Evolutionary conservation across 2,888 invertebrate genomes (phyloP), one percentile per base, ranked within the genome.

Genomic region (Myopa tessellatipennis): DNA sequence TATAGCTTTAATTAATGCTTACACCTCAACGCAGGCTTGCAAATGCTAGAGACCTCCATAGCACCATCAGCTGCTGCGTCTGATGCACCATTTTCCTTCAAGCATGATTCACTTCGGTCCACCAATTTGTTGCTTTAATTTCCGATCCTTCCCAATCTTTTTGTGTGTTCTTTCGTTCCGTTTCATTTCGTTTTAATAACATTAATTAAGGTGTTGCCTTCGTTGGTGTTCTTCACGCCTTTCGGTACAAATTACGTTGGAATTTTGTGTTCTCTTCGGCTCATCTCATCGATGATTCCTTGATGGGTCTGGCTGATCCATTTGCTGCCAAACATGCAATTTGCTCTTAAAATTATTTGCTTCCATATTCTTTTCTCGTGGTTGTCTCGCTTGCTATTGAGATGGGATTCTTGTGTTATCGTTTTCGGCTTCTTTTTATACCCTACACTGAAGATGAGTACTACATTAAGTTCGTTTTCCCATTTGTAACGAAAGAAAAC

Each of bases 201-300:
- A 88, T 88, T 88, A 88, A 88, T 88, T 88, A 88, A 87, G 87
- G 87, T 87, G 87, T 88, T 88, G 88, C 88, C 89, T 88, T 88
- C 89, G 89, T 89, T 89, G 89, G 89, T 89, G 89, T 89, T 89
- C 89, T 89, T 89, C 89, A 89, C 89, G 89, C 89, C 89, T 89
- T 86, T 86, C 86, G 85, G 85, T 87, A 87, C 87, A 89, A 89
- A 89, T 89, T 89, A 88, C 87, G 87, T 84, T 87, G 87, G 88
- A 88, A 89, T 89, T 88, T 85, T 88, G 87, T 87, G 26, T 45
- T 86, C 81, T 77, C 72, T 76, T 45, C 65, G 50, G 61, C 50
- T 52, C 34, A 26, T 18, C 55, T 55, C 38, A 10, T 67, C 68
- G 67, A 36, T 67, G 74, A 40, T 55, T 12, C 18, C 38, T 65